phyloP scores from a whole-genome alignment of 1,140 invertebrate species.

The Heliconius hewitsoni region DNA sequence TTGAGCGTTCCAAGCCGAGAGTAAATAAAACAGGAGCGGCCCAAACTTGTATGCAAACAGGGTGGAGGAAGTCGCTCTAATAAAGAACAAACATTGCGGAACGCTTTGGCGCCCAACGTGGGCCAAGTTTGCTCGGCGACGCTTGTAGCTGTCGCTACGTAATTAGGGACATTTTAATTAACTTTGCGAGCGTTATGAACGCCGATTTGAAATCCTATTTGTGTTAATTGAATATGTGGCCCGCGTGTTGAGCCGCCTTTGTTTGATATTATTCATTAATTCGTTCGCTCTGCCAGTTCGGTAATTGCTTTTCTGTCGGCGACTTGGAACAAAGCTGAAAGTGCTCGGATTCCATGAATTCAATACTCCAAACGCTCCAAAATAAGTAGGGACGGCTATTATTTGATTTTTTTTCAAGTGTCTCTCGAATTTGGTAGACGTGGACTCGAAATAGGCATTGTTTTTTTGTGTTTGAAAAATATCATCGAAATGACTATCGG shows the following conservation, averaged over 20 bases:
- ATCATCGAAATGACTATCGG: neutral
- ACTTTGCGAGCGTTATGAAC: constrained; percentile 67
- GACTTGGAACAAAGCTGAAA: neutral
- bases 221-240: constrained; percentile 71
- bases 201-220: constrained; percentile 70
- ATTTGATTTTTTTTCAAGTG: constrained; percentile 1
- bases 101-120: constrained; percentile 64
- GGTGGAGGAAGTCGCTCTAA: constrained; percentile 66
- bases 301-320: constrained; percentile 46
- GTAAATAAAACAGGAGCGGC: constrained; percentile 69
- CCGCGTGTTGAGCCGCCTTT: constrained; percentile 53
- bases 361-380: neutral
- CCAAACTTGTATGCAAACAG: constrained; percentile 70
- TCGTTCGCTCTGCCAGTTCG: constrained; percentile 38
- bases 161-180: constrained; percentile 77
- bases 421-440: neutral
- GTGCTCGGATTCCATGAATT: constrained; percentile 3
- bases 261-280: constrained; percentile 62
- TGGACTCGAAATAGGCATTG: neutral
- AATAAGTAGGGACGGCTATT: neutral
- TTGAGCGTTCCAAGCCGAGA: constrained; percentile 53
- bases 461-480: neutral
- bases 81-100: constrained; percentile 73
- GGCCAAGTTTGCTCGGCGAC: constrained; percentile 23
- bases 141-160: constrained; percentile 52